A percentile compares a stretch with the other conserved stretches of the same genome.
Conservation (phyloP, 1,140 invertebrate genomes). For the Phymastichus coffea region DNA sequence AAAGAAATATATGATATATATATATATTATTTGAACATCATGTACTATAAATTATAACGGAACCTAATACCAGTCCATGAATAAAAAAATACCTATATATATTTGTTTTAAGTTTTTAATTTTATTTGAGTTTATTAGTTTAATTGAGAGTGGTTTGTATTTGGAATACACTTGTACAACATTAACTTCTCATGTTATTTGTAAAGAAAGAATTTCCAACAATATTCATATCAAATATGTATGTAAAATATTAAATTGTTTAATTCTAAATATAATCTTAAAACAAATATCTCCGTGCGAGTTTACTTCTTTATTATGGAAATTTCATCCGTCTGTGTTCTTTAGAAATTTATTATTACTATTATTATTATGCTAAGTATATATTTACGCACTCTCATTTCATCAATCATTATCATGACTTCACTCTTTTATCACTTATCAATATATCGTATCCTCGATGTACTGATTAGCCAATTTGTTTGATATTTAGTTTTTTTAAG, state of each 20-base stretch:
- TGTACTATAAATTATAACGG: slow-evolving; percentile 15
- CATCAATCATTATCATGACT: slow-evolving; percentile 6
- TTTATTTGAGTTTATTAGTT: slow-evolving; percentile 25
- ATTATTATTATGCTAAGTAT: too few relatives aligned
- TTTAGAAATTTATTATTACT: slow-evolving; percentile 10
- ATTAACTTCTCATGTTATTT: slow-evolving; percentile 22
- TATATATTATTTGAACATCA: slow-evolving; percentile 17
- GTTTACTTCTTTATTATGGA: slow-evolving; percentile 18
- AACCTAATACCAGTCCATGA: slow-evolving; percentile 6
- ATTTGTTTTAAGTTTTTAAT: slow-evolving; percentile 30
- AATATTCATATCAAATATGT: slow-evolving; percentile 19
- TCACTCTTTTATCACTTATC: slow-evolving; percentile 10
- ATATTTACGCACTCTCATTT: slow-evolving; percentile 8
- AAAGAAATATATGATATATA: slow-evolving; percentile 22
- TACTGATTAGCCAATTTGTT: too few relatives aligned
- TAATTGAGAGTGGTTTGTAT: slow-evolving; percentile 18
- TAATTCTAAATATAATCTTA: slow-evolving; percentile 21
- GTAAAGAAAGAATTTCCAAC: slow-evolving; percentile 18
- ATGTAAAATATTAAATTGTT: slow-evolving; percentile 14
- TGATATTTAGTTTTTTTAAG: too few relatives aligned
- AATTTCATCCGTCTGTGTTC: slow-evolving; percentile 26
- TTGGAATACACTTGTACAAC: slow-evolving; percentile 11
- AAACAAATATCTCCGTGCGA: slow-evolving; percentile 19
- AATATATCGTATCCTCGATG: slow-evolving; percentile 17
- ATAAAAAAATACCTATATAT: slow-evolving; percentile 20